Evolutionary conservation across 2,797 vertebrate species (phyloP).

Genomic region (Melanotaenia trifasciata): DNA sequence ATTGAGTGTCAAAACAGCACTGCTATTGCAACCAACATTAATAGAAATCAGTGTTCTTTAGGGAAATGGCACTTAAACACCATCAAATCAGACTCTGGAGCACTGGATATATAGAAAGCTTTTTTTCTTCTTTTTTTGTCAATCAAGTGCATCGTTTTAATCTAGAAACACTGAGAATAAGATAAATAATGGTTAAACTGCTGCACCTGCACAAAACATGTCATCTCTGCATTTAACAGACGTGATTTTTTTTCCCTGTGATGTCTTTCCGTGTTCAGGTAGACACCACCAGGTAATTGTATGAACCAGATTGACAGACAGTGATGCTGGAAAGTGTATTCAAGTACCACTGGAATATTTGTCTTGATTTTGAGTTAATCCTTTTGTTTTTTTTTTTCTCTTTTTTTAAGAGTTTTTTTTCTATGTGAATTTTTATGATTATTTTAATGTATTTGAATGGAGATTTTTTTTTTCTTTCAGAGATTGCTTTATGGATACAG

Average conservation of each 20-base stretch:
- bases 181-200: background rate
- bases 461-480: conserved; percentile 29
- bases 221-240: conserved; percentile 9
- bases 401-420: conserved; percentile 70
- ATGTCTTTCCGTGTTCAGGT: conserved; percentile 1
- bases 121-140: background rate
- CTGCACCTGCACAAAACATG: conserved; percentile 18
- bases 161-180: conserved; percentile 28
- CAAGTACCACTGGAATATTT: conserved; percentile 66
- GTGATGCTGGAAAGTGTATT: conserved; percentile 4
- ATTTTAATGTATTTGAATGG: conserved; percentile 73
- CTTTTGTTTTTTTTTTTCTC: conserved; percentile 20
- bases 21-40: background rate
- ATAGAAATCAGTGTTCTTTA: background rate
- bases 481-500: conserved; percentile 52
- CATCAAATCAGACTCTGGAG: background rate
- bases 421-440: conserved; percentile 75
- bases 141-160: conserved; percentile 3
- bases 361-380: conserved; percentile 49
- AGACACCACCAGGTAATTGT: conserved; percentile 19
- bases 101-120: conserved; percentile 5
- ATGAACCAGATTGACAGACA: conserved; percentile 6
- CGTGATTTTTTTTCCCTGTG: background rate
- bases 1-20: background rate
- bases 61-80: conserved; percentile 25